Percentiles rank a stretch among this genome's conserved stretches.
Conservation (phyloP, 2,113 vertebrate species). For the Onychorhynchus coronatus region DNA sequence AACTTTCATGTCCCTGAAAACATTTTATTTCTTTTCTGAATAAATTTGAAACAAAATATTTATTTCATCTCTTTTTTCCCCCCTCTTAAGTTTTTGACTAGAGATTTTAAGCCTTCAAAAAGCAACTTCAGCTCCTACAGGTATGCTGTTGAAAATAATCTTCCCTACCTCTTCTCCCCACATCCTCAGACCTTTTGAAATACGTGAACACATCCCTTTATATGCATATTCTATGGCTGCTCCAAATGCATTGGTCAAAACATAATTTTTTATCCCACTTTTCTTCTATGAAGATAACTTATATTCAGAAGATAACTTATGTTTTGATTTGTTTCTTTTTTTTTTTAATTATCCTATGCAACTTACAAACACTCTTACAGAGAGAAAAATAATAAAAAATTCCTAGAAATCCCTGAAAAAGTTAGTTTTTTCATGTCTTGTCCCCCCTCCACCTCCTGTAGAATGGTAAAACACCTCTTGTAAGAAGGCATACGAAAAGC, state of each 20-base stretch:
- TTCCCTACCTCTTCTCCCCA: not conserved
- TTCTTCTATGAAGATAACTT: not conserved
- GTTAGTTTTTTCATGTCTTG: not conserved
- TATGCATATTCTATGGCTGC: not conserved
- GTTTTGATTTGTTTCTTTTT: not conserved
- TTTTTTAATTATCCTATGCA: not conserved
- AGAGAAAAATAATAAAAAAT: not conserved
- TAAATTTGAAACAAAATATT: not conserved
- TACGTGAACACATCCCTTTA: not conserved
- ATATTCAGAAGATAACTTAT: not conserved
- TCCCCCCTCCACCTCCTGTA: rapidly evolving
- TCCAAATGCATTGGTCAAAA: not conserved
- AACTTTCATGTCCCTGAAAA: not conserved
- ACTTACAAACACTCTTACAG: not conserved
- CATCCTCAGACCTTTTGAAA: not conserved
- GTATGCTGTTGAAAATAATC: not conserved
- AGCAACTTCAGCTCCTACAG: not conserved
- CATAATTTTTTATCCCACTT: not conserved
- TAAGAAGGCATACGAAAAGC: not conserved
- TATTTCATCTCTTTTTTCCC: not conserved
- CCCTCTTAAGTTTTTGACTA: not conserved
- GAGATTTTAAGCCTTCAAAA: not conserved
- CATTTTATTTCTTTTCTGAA: not conserved
- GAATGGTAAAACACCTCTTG: not conserved
- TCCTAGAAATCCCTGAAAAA: not conserved